Base-by-base conservation (phyloP, 2,888 invertebrate genomes). In the Pristionchus exspectatus region DNA sequence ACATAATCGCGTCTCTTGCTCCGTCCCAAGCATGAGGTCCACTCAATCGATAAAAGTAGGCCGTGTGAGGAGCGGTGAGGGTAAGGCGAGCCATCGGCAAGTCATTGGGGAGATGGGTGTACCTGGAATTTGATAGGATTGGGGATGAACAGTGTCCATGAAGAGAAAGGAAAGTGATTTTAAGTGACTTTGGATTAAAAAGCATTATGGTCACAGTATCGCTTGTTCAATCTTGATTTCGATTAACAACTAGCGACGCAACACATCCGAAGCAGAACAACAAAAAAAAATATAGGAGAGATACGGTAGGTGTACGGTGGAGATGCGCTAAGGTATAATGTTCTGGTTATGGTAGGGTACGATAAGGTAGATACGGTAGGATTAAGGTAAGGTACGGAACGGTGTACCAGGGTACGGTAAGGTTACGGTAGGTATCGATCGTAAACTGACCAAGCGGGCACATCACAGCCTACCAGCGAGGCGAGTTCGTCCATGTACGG, bases 401-500 rank as follows among this genome's bases (percentile, higher is more conserved):
- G 54, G 54, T 54, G 7, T 54, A 54, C 54, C 14, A 59, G 16
- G 10, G 7, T 69, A 30, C 69, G 69, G 69, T 30, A 69, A 16
- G 84, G 10, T 69, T 54, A 18, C 89, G 86, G 24, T 27, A 27
- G 72, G 33, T 14, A 21, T n/a, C 33, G 18, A 74, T 74, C 74
- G 38, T 18, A 54, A 85, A 59, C 85, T 63, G 44, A 87, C 69
- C 66, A 69, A 12, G 44, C 14, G 77, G 88, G 88, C 30, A 69
- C 74, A 4, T 56, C 30, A 24, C 95, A 95, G 59, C 95, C 96
- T 33, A 95, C 92, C 10, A 95, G 88, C 30, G 93, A 92, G 9
- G 96, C 96, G 84, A 96, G 90, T 89, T 95, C 95, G 91, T 96
- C 96, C 95, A 96, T 95, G 92, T 95, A 95, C 3, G 92, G 91